Percentiles rank a stretch among this genome's conserved stretches.
These are phyloP conservation scores for Phalacrocorax carbo DNA, from an alignment of 2,113 vertebrate genomes.

Conservation along the genomic window DNA sequence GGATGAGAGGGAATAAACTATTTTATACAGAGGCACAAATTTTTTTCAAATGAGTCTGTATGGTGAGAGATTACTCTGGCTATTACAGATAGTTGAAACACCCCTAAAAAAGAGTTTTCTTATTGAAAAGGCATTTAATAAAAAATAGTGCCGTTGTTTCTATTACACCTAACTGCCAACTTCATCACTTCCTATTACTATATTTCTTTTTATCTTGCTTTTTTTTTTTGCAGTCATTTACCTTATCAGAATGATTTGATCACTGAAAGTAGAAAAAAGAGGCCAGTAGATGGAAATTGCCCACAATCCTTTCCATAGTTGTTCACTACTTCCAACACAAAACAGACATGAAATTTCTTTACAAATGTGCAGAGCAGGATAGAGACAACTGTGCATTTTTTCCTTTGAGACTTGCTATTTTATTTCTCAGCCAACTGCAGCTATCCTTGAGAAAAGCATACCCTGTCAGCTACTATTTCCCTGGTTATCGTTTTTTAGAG, in stretches of 20 bases:
- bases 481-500: background rate
- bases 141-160: background rate
- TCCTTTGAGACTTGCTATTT: background rate
- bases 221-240: background rate
- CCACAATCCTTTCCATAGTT: background rate
- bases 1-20: conserved; percentile 18
- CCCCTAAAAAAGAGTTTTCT: background rate
- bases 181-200: background rate
- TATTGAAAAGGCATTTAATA: background rate
- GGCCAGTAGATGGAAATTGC: background rate
- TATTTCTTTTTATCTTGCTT: background rate
- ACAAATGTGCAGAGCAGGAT: background rate
- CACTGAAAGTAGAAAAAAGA: background rate
- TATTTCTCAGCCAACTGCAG: background rate
- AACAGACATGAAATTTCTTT: background rate
- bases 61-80: background rate
- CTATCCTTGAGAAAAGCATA: background rate
- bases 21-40: background rate
- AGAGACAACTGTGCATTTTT: background rate
- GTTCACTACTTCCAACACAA: background rate
- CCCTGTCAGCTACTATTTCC: background rate
- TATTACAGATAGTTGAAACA: background rate
- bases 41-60: background rate
- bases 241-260: background rate
- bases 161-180: background rate